A percentile compares a stretch with the other conserved stretches of the same genome.
phyloP scores from a whole-genome alignment of 1,140 invertebrate species.

The Bombus balteatus region DNA sequence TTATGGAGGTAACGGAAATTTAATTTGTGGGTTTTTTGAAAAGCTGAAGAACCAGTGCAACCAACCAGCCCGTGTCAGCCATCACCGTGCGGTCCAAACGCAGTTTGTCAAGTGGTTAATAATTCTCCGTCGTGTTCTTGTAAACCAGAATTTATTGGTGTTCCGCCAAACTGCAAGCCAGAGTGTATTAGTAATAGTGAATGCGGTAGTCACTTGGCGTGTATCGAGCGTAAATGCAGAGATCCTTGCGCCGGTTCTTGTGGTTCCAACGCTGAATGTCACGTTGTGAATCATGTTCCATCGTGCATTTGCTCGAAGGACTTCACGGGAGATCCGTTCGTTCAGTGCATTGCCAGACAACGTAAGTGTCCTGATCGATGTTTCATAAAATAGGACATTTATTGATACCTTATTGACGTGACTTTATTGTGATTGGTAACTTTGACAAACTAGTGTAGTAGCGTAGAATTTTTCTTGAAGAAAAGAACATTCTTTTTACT shows the following conservation, averaged over 20 bases:
- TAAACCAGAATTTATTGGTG: slow-evolving; percentile 85
- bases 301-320: slow-evolving; percentile 87
- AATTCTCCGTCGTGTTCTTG: slow-evolving; percentile 87
- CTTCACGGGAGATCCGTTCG: slow-evolving; percentile 87
- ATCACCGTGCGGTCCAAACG: slow-evolving; percentile 89
- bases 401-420: no score
- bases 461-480: no score
- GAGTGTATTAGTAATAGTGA: slow-evolving; percentile 87
- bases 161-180: slow-evolving; percentile 86
- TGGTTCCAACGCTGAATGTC: slow-evolving; percentile 87
- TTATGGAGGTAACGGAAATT: background rate
- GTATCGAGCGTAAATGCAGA: slow-evolving; percentile 87
- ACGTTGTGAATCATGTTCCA: slow-evolving; percentile 88
- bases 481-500: no score
- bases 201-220: slow-evolving; percentile 86
- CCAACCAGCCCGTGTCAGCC: slow-evolving; percentile 85
- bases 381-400: background rate
- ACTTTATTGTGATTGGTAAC: no score
- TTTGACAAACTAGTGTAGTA: no score
- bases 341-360: slow-evolving; percentile 84
- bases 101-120: slow-evolving; percentile 85
- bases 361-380: slow-evolving; percentile 80
- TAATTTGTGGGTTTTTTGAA: slow-evolving; percentile 16
- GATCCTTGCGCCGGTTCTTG: slow-evolving; percentile 88
- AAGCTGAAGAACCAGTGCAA: slow-evolving; percentile 73